These are phyloP conservation scores for Aporophyla nigra DNA, from an alignment of 2,888 invertebrate genomes.

Conservation along the genomic window DNA sequence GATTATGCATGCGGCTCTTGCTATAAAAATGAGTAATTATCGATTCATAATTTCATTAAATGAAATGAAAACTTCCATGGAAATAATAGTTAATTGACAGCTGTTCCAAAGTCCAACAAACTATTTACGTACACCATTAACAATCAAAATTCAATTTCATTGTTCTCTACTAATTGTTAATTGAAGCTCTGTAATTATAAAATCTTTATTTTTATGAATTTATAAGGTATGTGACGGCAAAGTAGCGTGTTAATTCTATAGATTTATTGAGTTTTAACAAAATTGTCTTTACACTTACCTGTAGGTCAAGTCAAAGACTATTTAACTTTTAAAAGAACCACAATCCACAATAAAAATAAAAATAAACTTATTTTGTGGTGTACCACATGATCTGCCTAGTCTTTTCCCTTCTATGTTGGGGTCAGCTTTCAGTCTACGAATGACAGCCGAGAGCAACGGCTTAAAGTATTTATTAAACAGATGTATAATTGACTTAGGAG, in stretches of 20 bases:
- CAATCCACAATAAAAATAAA: neutral
- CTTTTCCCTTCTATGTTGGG: too few relatives aligned
- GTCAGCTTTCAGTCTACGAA: neutral
- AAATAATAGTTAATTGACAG: slow-evolving; percentile 7
- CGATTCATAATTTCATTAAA: neutral
- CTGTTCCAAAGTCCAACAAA: slow-evolving; percentile 6
- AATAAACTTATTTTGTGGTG: too few relatives aligned
- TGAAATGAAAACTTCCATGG: neutral
- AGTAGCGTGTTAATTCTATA: neutral
- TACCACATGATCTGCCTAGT: too few relatives aligned
- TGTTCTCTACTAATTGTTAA: slow-evolving; percentile 22
- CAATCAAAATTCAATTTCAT: slow-evolving; percentile 22
- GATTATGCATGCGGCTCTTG: neutral
- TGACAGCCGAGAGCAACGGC: neutral
- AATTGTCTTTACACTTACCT: neutral
- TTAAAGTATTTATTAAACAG: neutral
- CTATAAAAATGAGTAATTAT: neutral
- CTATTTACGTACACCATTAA: neutral
- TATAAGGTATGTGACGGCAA: neutral
- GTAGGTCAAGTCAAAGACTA: neutral
- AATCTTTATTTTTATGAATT: neutral
- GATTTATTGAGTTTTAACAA: neutral
- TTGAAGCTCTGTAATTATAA: neutral
- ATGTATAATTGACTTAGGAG: too few relatives aligned
- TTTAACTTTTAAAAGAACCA: neutral